Evolutionary conservation across 2,113 vertebrate genomes (phyloP).

Genomic region (Podiceps cristatus): DNA sequence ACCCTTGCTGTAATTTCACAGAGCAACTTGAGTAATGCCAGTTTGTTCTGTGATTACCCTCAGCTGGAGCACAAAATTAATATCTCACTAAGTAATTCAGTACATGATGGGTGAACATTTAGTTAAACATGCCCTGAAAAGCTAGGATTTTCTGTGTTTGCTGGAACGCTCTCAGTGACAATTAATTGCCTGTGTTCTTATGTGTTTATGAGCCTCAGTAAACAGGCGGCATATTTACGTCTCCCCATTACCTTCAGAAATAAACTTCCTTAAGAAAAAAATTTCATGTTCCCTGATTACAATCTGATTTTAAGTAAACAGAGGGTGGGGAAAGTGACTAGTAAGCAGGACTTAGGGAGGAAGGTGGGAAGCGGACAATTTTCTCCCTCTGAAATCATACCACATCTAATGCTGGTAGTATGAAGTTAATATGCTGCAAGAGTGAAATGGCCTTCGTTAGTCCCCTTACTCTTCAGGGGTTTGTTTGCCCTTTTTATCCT

Average conservation of each 20-base stretch:
- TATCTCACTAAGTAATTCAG: conserved; percentile 73
- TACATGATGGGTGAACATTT: conserved; percentile 61
- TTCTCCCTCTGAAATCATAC: neutral
- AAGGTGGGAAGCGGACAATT: neutral
- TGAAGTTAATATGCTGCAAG: neutral
- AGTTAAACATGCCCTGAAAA: conserved; percentile 69
- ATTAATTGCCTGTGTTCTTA: conserved; percentile 72
- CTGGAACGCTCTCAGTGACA: conserved; percentile 70
- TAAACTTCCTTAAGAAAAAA: conserved; percentile 73
- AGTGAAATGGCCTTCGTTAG: neutral
- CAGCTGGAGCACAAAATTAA: conserved; percentile 67
- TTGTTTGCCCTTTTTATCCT: neutral
- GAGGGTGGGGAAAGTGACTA: neutral
- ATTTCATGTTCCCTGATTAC: conserved; percentile 50
- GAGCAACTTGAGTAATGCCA: conserved; percentile 35
- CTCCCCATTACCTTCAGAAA: conserved; percentile 68
- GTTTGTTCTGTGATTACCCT: conserved; percentile 70
- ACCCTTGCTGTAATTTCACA: conserved; percentile 33
- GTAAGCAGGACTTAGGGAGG: neutral
- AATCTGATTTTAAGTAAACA: conserved; percentile 57
- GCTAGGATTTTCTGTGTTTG: conserved; percentile 32
- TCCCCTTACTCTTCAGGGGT: neutral
- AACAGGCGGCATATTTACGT: conserved; percentile 73
- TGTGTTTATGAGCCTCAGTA: conserved; percentile 74
- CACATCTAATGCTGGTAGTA: neutral